Evolutionary conservation across 2,888 invertebrate species (phyloP).

Genomic region (Ochropleura leucogaster): DNA sequence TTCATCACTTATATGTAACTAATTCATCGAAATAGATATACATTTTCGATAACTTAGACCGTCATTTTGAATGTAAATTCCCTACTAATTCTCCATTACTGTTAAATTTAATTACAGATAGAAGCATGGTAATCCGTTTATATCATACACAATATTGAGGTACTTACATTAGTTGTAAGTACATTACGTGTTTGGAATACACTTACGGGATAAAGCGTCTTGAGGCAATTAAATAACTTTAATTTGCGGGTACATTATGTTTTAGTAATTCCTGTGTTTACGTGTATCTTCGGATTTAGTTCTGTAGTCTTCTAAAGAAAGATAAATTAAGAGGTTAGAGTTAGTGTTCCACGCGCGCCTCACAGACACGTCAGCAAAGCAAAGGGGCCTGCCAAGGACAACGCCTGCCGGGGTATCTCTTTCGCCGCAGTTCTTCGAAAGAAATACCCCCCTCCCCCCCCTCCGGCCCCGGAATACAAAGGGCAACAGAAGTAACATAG

Average conservation of each 20-base stretch:
- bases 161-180: slow-evolving; percentile 23
- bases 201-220: slow-evolving; percentile 28
- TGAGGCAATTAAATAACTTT: neutral
- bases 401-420: no score
- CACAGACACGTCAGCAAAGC: no score
- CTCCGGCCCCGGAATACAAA: no score
- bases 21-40: neutral
- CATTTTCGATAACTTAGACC: neutral
- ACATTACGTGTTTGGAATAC: slow-evolving; percentile 28
- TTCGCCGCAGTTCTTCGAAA: no score
- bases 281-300: no score
- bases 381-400: no score
- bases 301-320: no score
- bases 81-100: neutral
- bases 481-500: no score
- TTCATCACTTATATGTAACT: no score
- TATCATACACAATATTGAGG: slow-evolving; percentile 26
- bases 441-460: no score
- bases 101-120: neutral
- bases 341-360: no score
- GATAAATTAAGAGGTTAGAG: no score
- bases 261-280: neutral
- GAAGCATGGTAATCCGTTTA: slow-evolving; percentile 28
- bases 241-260: slow-evolving; percentile 13
- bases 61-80: neutral